These are phyloP conservation scores for Scaptomyza caliginosa DNA, from an alignment of 2,888 invertebrate species.

Conservation along the genomic window DNA sequence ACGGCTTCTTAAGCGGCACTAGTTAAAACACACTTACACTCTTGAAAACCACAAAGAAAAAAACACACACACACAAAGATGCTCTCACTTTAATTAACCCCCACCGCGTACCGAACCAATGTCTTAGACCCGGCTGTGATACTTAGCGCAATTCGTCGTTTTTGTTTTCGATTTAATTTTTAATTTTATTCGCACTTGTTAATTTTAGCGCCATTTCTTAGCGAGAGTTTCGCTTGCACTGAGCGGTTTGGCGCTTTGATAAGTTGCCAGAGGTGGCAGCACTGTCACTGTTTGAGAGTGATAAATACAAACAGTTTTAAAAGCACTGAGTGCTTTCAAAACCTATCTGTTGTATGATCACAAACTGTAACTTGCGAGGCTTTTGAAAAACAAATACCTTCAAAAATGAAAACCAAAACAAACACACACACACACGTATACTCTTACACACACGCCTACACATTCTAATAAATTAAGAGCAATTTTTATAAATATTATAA, in stretches of 20 bases:
- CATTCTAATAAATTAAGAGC: conserved; percentile 75
- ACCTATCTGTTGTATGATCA: not conserved
- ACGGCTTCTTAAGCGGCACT: conserved; percentile 38
- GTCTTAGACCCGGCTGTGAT: conserved; percentile 84
- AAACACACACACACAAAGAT: conserved; percentile 12
- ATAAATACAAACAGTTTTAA: conserved; percentile 10
- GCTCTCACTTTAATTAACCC: conserved; percentile 38
- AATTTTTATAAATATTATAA: conserved; percentile 72
- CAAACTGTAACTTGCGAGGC: conserved; percentile 64
- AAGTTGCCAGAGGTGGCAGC: conserved; percentile 32
- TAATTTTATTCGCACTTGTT: conserved; percentile 35
- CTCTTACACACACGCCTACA: conserved; percentile 51
- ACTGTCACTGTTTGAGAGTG: conserved; percentile 29
- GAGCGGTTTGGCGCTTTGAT: conserved; percentile 46
- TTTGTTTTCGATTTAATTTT: conserved; percentile 45
- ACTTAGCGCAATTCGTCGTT: conserved; percentile 80
- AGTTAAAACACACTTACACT: conserved; percentile 15
- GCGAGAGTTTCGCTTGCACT: conserved; percentile 29
- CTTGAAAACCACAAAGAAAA: conserved; percentile 1
- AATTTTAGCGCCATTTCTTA: conserved; percentile 55
- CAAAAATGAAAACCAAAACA: conserved; percentile 36
- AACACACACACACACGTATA: conserved; percentile 30
- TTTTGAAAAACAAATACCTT: conserved; percentile 55
- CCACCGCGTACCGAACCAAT: conserved; percentile 69
- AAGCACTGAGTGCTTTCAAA: conserved; percentile 10